Conservation (phyloP, 2,797 vertebrate genomes). For the Muraenolepis orangiensis region DNA sequence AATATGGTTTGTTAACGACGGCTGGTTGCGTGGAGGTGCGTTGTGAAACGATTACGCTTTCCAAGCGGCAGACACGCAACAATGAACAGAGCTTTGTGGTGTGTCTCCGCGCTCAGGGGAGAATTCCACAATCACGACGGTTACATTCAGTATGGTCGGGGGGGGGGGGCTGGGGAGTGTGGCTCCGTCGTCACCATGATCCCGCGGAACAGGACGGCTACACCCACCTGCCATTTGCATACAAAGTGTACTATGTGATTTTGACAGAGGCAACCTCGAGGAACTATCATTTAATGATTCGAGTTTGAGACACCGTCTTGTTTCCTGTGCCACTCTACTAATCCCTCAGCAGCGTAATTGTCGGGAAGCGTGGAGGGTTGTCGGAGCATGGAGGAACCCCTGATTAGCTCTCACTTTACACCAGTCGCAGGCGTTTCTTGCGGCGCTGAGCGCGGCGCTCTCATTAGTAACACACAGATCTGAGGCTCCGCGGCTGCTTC, state of each 20-base stretch:
- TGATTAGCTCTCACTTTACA: constrained; percentile 62
- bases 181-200: background rate
- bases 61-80: background rate
- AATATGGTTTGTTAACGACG: background rate
- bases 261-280: constrained; percentile 46
- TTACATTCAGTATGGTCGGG: constrained; percentile 2
- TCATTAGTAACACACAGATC: constrained; percentile 50
- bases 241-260: constrained; percentile 45
- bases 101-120: background rate
- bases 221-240: constrained; percentile 51
- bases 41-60: background rate
- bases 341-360: constrained; percentile 57
- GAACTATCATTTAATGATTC: constrained; percentile 60
- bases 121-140: background rate
- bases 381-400: constrained; percentile 51
- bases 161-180: too few species aligned
- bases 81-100: constrained; percentile 12
- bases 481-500: constrained; percentile 36
- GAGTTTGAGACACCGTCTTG: constrained; percentile 56
- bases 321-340: constrained; percentile 46
- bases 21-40: background rate
- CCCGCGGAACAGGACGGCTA: constrained; percentile 7
- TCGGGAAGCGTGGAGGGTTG: constrained; percentile 40
- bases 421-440: constrained; percentile 35
- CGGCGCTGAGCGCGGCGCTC: constrained; percentile 32